These are phyloP conservation scores for Pandion haliaetus DNA, from an alignment of 2,113 vertebrate genomes.

Conservation along the genomic window DNA sequence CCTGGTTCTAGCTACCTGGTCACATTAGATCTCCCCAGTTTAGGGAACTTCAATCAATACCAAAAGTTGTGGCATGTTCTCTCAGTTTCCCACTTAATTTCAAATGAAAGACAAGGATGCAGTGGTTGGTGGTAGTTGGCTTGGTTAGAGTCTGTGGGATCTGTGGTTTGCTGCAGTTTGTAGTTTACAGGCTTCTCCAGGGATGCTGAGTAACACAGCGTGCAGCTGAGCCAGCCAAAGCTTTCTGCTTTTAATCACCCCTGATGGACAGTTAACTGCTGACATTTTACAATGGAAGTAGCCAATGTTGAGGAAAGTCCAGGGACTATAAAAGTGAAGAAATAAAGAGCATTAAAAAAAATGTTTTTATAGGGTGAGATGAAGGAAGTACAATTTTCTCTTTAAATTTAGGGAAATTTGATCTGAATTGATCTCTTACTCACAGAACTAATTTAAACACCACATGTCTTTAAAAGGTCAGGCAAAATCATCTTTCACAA, in stretches of 20 bases:
- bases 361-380: conserved; percentile 12
- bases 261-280: conserved; percentile 22
- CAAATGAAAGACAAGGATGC: not conserved
- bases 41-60: not conserved
- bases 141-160: not conserved
- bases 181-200: not conserved
- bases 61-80: not conserved
- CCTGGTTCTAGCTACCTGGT: not conserved
- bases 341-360: not conserved
- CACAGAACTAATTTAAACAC: conserved; percentile 4
- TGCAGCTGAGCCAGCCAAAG: not conserved
- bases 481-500: not conserved
- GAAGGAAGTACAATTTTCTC: conserved; percentile 28
- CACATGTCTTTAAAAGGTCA: not conserved
- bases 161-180: not conserved
- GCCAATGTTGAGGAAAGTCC: not conserved
- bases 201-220: not conserved
- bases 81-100: not conserved
- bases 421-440: conserved; percentile 27
- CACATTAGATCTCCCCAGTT: not conserved
- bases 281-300: not conserved
- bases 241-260: conserved; percentile 48
- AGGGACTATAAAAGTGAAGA: conserved; percentile 1
- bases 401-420: conserved; percentile 9
- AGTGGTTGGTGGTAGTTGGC: not conserved